Base-by-base conservation (phyloP, 2,113 vertebrate species). In the Pelecanoides urinatrix region DNA sequence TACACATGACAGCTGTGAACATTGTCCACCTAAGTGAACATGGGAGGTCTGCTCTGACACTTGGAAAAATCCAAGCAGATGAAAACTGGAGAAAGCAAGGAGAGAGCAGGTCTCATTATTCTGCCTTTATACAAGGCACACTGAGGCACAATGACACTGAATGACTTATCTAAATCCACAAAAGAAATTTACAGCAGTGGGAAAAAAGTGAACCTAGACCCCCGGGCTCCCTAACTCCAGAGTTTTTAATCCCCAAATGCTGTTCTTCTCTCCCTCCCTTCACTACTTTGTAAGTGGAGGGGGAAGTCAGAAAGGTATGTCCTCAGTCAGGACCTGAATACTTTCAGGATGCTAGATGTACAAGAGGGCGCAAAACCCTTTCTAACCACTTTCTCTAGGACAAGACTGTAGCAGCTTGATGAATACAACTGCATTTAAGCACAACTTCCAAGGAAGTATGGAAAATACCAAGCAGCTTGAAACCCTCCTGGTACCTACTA, bases 1-100 rank as follows among this genome's bases (percentile, higher is more conserved):
- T 4, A 12, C n/a, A 61, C 87, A 2, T 4, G 0, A 1, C 67
- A 44, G 73, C 68, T 16, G 29, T 2, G 49, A 55, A 11, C 70
- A 4, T 29, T 1, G 36, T 2, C 16, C 62, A 5, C 50, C 56
- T 8, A 9, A 2, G 34, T 0, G 34, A 56, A 34, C 34, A 16
- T 1, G 15, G 52, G 38, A 58, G 47, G 20, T 74, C 50, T 44
- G 71, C 26, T 47, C 86, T 3, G 0, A 1, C 34, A 4, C 56
- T 4, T 11, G 5, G 62, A 52, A 61, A 88, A 83, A 86, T 4
- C 42, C 40, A 26, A 1, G 42, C 32, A 36, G 88, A 47, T 34
- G 17, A 16, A 6, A n/a, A 25, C 29, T 18, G 52, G 30, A 30
- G 66, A 34, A 49, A 76, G 45, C 49, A 20, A 62, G 36, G 36